Base-by-base conservation (phyloP, 2,888 invertebrate genomes). In the Congeria kusceri region DNA sequence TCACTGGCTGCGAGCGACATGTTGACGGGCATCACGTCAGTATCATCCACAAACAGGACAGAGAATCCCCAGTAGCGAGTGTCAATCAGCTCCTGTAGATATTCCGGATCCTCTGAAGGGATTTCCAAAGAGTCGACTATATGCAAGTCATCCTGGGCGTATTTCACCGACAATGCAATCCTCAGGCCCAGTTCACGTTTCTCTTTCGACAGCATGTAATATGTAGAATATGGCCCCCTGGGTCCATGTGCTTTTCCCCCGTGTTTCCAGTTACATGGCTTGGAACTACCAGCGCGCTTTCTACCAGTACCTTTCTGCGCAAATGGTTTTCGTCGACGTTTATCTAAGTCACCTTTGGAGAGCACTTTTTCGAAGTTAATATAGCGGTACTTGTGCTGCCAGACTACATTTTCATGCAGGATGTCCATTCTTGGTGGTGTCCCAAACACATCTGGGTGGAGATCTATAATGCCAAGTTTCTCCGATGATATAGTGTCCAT, bases 31-130 rank as follows among this genome's bases (percentile, higher is more conserved):
- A 98, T 97, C 64, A 96, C 94, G 91, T 99, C 98, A 57, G 95
- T 95, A 86, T 96, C 96, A 94, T 99, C 98, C 67, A 99, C 95
- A 94, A 99, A 96, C 0, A 99, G 94, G 15, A 98, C 98, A 13
- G 99, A 98, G 49, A 98, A 97, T 15, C 99, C 99, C 99, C 99
- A 99, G 92, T 96, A 96, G 86, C 99, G 95, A 57, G 95, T 95
- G 87, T 96, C 96, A 39, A 97, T 95, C 65, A 99, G 94, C 86
- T 98, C 96, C 86, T 95, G 94, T 11, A 99, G 94, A 92, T 95
- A 98, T 89, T 92, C 94, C 0, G 96, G 95, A 81, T 98, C 97
- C 68, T 96, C 96, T 1, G 96, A 95, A 0, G 98, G 98, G 72
- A 99, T 95, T 77, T 98, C 96, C 15, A 99, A 94, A 90, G 96